Evolutionary conservation across 2,888 invertebrate species (phyloP), one percentile per base, ranked within the genome.

Genomic region (Rhogogaster chlorosoma): DNA sequence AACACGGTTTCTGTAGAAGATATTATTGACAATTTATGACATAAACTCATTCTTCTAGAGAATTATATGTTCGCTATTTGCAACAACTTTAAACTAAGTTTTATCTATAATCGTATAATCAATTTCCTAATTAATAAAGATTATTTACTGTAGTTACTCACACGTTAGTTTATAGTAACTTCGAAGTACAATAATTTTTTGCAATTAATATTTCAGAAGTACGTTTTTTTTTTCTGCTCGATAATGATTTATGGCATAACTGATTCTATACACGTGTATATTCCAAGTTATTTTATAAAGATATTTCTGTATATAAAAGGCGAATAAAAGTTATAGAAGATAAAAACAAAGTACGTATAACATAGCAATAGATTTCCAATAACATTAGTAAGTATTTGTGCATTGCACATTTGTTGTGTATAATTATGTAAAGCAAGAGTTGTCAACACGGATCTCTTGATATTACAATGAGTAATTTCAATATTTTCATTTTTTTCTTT

Each of bases 251-350:
- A 32, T 53, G 77, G 77, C 77, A 53, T 49, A 32, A 53, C 6
- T 32, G 29, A 15, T 32, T 32, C 53, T 53, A 77, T 32, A 45
- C 45, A 49, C 45, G 22, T 26, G 12, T 29, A 75, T 49, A 78
- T 45, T 75, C 15, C 15, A 49, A 61, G 53, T 73, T 45, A 73
- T 73, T 10, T 6, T 36, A 78, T 49, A 45, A 53, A 78, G 77
- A 78, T 53, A 78, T 53, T 78, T 78, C 53, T 53, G 45, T 22
- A 53, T 32, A 53, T 53, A 53, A 73, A 42, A 38, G 73, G 73
- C 42, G 22, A 73, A 38, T 26, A 15, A 73, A 73, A 26, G 3
- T 73, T 77, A 18, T 49, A 6, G 36, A 77, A 53, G 77, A 45
- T 18, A 53, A 77, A 53, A 77, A 49, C 6, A 29, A 77, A 29